A percentile compares a stretch with the other conserved stretches of the same genome.
These are phyloP conservation scores for Eueides isabella DNA, from an alignment of 1,140 invertebrate species.

Conservation along the genomic window DNA sequence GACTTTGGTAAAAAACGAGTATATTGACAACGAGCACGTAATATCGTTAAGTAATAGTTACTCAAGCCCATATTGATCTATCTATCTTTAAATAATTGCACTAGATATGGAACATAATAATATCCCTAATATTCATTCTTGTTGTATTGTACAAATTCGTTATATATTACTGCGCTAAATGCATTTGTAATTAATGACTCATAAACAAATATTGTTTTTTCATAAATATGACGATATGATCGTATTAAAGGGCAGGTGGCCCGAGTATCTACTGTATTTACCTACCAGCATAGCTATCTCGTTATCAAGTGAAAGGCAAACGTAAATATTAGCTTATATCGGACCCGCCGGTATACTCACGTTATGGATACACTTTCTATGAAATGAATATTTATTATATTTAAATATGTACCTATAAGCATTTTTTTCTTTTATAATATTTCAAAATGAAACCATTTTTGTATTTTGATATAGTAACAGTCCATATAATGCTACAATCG, in stretches of 20 bases:
- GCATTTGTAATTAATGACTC: not conserved
- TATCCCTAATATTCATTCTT: not conserved
- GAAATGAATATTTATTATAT: too few species aligned
- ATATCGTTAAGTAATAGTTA: not conserved
- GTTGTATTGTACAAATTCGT: not conserved
- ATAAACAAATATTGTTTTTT: not conserved
- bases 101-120: not conserved
- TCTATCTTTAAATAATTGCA: not conserved
- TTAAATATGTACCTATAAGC: too few species aligned
- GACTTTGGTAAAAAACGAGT: too few species aligned
- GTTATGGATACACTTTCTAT: not conserved
- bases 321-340: constrained; percentile 29
- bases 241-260: constrained; percentile 20
- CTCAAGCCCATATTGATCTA: not conserved
- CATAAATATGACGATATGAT: not conserved
- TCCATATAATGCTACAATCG: too few species aligned
- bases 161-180: not conserved
- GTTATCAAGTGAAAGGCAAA: constrained; percentile 33
- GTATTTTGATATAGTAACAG: too few species aligned
- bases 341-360: constrained; percentile 11
- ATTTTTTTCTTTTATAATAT: too few species aligned
- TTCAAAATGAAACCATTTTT: too few species aligned
- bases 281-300: constrained; percentile 18
- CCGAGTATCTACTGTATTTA: constrained; percentile 12
- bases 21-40: too few species aligned